Evolutionary conservation across 2,113 vertebrate genomes (phyloP), one percentile per base, ranked within the genome.

Genomic region (Clarias macrocephalus): DNA sequence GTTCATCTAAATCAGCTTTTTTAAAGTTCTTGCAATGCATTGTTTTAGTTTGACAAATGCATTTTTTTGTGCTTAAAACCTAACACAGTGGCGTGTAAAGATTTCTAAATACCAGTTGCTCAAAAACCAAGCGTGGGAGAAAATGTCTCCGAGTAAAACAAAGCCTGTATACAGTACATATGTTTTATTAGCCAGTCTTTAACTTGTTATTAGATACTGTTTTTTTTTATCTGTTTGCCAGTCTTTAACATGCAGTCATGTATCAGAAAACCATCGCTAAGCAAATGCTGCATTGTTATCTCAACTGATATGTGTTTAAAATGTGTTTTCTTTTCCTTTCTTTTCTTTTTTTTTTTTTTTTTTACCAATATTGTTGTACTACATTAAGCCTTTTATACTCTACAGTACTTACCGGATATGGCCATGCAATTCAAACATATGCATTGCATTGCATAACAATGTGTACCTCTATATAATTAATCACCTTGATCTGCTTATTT

Each of bases 381-480:
- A n/a, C 25, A 85, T 15, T 18, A 52, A 15, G 30, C 52, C 23
- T 66, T 54, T 80, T 68, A 57, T n/a, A 52, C 19, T 25, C 13
- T 86, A 8, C 28, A 66, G 11, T 80, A 80, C 48, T 68, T 59
- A 48, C 6, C 7, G 48, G 6, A 70, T 37, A 23, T 65, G 30
- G 52, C 62, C 48, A 70, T 86, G 63, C 76, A 70, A 57, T 70
- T 80, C 62, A 48, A 48, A 65, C n/a, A 42, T 68, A 68, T 68
- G 63, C 52, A 25, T 80, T 56, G 16, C 56, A 33, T 56, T 86
- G 30, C n/a, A 1, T 70, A n/a, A 56, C n/a, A 79, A n/a, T 56
- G 19, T 86, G 54, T 80, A 70, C 62, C 52, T 68, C 75, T 65
- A 33, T 23, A 80, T 66, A 86, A 68, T 37, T 57, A 66, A 79